Percentiles rank a stretch among this genome's conserved stretches.
phyloP scores from a whole-genome alignment of 64 coral and sea anemone species.

The Pocillopora damicornis region DNA sequence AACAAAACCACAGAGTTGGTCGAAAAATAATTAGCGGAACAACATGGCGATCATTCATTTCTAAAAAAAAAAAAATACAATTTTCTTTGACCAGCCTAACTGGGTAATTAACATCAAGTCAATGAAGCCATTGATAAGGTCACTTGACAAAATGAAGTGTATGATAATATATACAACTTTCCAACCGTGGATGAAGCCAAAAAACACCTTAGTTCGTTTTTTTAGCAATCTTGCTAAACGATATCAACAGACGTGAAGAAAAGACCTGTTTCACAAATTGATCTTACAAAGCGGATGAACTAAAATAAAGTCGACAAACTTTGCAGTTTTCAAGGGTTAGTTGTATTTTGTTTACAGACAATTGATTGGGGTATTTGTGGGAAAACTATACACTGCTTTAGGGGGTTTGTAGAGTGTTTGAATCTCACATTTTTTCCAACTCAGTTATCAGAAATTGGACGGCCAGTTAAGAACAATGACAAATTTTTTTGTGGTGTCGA shows the following conservation, averaged over 20 bases:
- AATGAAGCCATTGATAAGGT: not conserved
- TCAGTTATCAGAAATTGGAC: not conserved
- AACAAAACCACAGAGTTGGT: too few species aligned
- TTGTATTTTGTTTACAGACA: constrained; percentile 10
- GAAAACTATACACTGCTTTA: not conserved
- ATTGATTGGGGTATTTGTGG: not conserved
- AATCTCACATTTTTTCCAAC: not conserved
- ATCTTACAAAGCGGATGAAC: not conserved
- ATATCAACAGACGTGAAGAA: not conserved
- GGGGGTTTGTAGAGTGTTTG: not conserved
- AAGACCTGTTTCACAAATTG: not conserved
- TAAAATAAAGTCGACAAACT: constrained; percentile 19
- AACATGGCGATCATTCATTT: too few species aligned
- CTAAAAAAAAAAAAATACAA: too few species aligned
- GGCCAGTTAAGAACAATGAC: not conserved
- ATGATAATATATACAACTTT: too few species aligned
- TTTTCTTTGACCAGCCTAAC: too few species aligned
- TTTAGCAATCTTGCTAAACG: not conserved
- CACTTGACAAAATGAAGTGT: not conserved
- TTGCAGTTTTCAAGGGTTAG: not conserved
- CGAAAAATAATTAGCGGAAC: too few species aligned
- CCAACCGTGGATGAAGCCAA: too few species aligned
- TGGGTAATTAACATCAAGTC: too few species aligned
- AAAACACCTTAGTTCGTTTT: too few species aligned
- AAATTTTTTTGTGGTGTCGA: not conserved